Percentiles rank a stretch among this genome's conserved stretches.
Conservation (phyloP, 1,140 invertebrate species). For the Ostrea denselamellosa region DNA sequence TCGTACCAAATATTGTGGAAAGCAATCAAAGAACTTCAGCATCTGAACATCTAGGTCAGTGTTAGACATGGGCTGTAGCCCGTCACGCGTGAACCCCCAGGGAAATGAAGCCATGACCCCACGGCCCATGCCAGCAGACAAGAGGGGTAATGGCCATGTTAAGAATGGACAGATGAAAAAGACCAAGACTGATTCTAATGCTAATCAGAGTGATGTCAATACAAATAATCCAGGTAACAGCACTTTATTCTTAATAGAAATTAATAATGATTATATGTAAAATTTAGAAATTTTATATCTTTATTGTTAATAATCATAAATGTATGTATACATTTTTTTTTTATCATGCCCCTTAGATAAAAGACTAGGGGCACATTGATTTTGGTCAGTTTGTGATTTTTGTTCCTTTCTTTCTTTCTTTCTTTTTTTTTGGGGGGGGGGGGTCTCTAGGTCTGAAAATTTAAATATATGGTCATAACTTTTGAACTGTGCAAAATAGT, state of each 20-base stretch:
- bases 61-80: conserved; percentile 57
- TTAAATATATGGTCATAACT: no score
- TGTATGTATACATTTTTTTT: no score
- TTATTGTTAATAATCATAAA: no score
- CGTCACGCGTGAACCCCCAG: conserved; percentile 50
- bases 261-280: background rate
- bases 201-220: conserved; percentile 48
- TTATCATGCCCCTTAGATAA: no score
- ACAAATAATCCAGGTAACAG: conserved; percentile 57
- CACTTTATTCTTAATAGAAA: background rate
- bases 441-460: no score
- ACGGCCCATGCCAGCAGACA: conserved; percentile 34
- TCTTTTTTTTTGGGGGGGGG: no score
- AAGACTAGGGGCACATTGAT: no score
- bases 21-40: background rate
- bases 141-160: conserved; percentile 13
- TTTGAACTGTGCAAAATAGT: no score
- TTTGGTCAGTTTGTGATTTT: no score
- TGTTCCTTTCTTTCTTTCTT: no score
- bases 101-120: conserved; percentile 41
- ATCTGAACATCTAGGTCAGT: background rate
- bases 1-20: background rate
- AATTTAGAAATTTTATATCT: no score
- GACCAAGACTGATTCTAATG: conserved; percentile 55
- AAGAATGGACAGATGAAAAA: conserved; percentile 48